Evolutionary conservation across 2,888 invertebrate species (phyloP), one percentile per base, ranked within the genome.

Genomic region (Dasysyrphus albostriatus): DNA sequence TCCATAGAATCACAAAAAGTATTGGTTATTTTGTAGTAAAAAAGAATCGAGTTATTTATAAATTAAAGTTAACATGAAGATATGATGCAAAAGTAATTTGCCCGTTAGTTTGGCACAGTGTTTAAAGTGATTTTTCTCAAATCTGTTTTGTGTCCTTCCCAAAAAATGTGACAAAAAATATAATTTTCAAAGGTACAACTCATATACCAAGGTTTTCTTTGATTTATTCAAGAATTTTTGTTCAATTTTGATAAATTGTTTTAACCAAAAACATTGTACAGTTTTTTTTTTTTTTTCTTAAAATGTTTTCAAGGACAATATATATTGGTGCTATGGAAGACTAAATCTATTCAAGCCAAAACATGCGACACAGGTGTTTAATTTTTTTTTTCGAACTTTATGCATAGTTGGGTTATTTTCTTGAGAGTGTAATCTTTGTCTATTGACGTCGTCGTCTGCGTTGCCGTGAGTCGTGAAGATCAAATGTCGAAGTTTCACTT

Each of bases 401-500:
- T 34, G 16, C 24, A 7, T 37, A 14, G n/a, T 14, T 24, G 34
- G 34, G 12, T 10, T 19, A 47, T 16, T 47, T n/a, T 39, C 59
- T 9, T 54, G 10, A 34, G 2, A 37, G 51, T 42, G 51, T 39
- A 72, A 76, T 82, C 51, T 42, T 5, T 72, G 8, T 61, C 24
- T 78, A 78, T 78, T 83, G 83, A 83, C 74, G 67, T 78, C 14
- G 32, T 32, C 19, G 1, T 32, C n/a, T 10, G 32, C 51, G 10
- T 47, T 2, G 49, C 24, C 34, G 47, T 47, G 19, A 42, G 42
- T 63, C 78, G 78, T 67, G 67, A 61, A 83, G 78, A 78, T 83
- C 78, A 78, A 73, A 63, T 78, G 78, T 73, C 78, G 69, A 61
- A 83, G 73, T 83, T 83, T 83, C 83, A 67, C 83, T 83, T 37